Percentiles rank a stretch among this genome's conserved stretches.
These are phyloP conservation scores for Poeciliopsis turrubarensis DNA, from an alignment of 2,113 vertebrate species.

Conservation along the genomic window DNA sequence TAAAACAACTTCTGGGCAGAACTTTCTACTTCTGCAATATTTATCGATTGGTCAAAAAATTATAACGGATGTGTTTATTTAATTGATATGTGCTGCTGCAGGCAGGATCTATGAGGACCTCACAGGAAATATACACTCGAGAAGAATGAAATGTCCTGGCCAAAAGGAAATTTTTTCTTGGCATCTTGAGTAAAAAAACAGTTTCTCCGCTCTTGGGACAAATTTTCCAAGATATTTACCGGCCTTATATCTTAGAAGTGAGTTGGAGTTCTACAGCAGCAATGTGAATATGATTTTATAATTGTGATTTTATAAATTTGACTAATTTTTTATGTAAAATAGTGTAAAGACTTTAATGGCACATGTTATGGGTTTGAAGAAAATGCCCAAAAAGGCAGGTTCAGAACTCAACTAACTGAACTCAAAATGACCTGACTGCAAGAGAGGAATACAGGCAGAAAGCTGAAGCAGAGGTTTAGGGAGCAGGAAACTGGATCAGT, in stretches of 20 bases:
- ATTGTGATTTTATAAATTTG: neutral
- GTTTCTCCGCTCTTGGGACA: neutral
- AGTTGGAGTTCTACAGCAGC: neutral
- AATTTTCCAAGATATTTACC: neutral
- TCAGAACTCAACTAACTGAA: neutral
- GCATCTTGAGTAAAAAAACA: neutral
- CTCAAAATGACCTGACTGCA: neutral
- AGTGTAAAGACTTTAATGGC: neutral
- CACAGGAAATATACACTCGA: no score
- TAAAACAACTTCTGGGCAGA: no score
- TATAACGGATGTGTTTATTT: no score
- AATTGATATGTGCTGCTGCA: no score
- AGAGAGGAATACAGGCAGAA: neutral
- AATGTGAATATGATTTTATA: neutral
- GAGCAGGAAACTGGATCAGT: neutral
- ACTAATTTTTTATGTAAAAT: neutral
- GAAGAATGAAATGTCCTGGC: no score
- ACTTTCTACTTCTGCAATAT: no score
- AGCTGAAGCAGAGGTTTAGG: neutral
- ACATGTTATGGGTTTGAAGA: neutral
- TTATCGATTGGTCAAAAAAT: no score
- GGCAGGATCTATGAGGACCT: no score
- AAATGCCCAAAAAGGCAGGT: neutral
- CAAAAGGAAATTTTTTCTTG: no score
- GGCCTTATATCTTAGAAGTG: neutral